Conservation (phyloP, 2,888 invertebrate species). For the Drosophila melanosoma region DNA sequence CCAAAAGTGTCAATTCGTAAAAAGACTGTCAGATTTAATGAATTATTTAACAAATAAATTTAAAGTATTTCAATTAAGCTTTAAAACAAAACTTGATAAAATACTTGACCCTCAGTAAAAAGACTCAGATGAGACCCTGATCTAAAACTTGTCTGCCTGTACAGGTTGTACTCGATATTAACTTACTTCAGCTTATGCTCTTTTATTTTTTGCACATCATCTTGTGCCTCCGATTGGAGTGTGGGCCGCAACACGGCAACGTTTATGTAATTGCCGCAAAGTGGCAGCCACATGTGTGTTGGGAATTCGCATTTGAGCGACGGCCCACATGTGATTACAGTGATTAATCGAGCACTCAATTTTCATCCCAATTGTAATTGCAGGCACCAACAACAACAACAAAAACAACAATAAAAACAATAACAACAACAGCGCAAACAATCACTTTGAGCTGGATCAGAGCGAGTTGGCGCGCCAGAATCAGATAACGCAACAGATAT, state of each 20-base stretch:
- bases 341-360: constrained; percentile 61
- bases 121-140: neutral
- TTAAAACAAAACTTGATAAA: neutral
- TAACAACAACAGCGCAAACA: constrained; percentile 4
- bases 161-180: constrained; percentile 32
- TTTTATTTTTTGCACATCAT: constrained; percentile 54
- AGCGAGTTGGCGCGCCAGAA: constrained; percentile 90
- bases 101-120: constrained; percentile 26
- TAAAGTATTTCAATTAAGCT: neutral
- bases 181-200: constrained; percentile 38
- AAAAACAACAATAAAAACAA: constrained; percentile 8
- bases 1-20: neutral
- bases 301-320: constrained; percentile 45
- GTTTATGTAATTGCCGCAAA: constrained; percentile 66
- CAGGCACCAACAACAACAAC: constrained; percentile 15
- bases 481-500: constrained; percentile 91
- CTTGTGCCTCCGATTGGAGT: constrained; percentile 14
- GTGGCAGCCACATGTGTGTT: constrained; percentile 33
- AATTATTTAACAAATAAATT: neutral
- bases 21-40: neutral
- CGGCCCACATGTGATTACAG: constrained; percentile 59
- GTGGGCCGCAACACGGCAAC: constrained; percentile 45
- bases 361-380: constrained; percentile 45
- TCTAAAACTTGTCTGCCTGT: constrained; percentile 2
- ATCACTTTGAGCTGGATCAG: constrained; percentile 80